These are phyloP conservation scores for Pyrocoelia pectoralis DNA, from an alignment of 2,888 invertebrate genomes.

Conservation along the genomic window DNA sequence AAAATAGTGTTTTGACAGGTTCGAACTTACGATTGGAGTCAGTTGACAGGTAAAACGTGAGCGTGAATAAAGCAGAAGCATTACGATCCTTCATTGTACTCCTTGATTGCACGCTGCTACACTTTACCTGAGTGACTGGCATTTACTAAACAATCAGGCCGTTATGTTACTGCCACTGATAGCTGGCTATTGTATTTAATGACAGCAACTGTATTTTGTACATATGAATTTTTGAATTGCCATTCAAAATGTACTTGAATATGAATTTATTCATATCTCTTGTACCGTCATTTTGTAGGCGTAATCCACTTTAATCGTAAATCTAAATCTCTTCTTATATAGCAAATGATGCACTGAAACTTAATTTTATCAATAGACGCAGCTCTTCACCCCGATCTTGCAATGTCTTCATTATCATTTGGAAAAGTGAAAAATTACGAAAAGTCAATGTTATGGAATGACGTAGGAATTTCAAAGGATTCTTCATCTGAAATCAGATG, in stretches of 20 bases:
- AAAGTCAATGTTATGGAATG: too few relatives aligned
- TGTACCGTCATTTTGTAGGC: neutral
- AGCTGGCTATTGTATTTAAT: conserved; percentile 41
- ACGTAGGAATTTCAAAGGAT: too few relatives aligned
- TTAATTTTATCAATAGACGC: too few relatives aligned
- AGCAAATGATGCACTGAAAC: too few relatives aligned
- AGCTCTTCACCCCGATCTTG: too few relatives aligned
- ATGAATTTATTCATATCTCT: conserved; percentile 16
- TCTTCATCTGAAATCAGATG: too few relatives aligned
- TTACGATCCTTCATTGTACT: conserved; percentile 43
- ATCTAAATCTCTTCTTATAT: too few relatives aligned
- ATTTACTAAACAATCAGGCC: conserved; percentile 42
- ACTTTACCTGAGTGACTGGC: conserved; percentile 42
- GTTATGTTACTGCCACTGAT: conserved; percentile 43
- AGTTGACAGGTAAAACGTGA: conserved; percentile 50
- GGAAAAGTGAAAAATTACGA: too few relatives aligned
- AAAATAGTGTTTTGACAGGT: conserved; percentile 27
- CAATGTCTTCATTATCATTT: too few relatives aligned
- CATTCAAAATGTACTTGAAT: conserved; percentile 28
- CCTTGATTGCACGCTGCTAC: conserved; percentile 41
- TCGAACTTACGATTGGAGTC: conserved; percentile 15
- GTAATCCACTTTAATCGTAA: too few relatives aligned
- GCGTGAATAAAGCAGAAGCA: conserved; percentile 49
- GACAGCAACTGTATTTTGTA: conserved; percentile 39
- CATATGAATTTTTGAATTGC: conserved; percentile 33